phyloP scores from a whole-genome alignment of 2,797 vertebrate species.

The Chromis chromis region DNA sequence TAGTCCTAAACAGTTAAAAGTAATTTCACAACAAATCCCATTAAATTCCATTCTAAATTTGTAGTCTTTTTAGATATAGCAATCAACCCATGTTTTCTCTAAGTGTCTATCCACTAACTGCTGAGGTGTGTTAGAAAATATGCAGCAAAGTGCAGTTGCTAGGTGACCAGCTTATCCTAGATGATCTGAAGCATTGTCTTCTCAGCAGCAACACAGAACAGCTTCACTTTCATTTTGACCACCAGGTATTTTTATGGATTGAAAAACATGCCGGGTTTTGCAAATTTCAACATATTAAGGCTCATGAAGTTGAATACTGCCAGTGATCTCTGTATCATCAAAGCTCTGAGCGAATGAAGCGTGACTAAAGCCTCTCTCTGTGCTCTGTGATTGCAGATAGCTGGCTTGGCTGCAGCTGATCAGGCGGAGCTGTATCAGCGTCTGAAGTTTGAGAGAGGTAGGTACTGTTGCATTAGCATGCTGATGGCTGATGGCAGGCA shows the following conservation, averaged over 20 bases:
- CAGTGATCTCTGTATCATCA: no score
- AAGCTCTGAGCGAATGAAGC: not conserved
- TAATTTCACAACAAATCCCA: no score
- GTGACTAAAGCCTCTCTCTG: not conserved
- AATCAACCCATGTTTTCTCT: not conserved
- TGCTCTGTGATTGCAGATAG: conserved; percentile 88
- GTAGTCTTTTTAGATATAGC: not conserved
- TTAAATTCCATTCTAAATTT: no score
- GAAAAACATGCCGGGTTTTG: not conserved
- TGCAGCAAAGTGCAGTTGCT: conserved; percentile 15
- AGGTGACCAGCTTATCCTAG: conserved; percentile 6
- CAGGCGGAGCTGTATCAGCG: conserved; percentile 91
- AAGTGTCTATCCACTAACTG: not conserved
- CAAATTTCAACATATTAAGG: not conserved
- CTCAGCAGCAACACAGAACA: not conserved
- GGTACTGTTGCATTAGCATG: conserved; percentile 38
- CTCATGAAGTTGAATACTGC: not conserved
- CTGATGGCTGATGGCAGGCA: conserved; percentile 16
- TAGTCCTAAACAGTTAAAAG: no score
- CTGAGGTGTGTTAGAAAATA: conserved; percentile 15
- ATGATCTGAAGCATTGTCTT: not conserved
- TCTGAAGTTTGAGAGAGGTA: conserved; percentile 95
- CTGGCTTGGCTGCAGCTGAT: conserved; percentile 87
- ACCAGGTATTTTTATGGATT: not conserved
- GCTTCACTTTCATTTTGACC: not conserved